These are phyloP conservation scores for Rotaria socialis DNA, from an alignment of 2,888 invertebrate species.

Conservation along the genomic window DNA sequence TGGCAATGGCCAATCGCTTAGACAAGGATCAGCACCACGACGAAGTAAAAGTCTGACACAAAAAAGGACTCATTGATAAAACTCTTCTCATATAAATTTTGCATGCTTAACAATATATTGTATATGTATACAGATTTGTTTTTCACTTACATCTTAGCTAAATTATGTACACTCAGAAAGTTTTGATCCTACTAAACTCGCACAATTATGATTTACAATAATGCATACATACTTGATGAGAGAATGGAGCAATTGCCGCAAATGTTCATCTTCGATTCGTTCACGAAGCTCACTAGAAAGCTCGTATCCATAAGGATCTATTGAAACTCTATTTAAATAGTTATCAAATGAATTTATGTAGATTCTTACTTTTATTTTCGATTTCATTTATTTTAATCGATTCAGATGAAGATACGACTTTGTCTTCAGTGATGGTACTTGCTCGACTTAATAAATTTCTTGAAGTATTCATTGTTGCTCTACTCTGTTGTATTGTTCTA, in stretches of 20 bases:
- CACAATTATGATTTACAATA: no score
- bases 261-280: not conserved
- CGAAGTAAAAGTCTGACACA: conserved; percentile 51
- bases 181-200: no score
- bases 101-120: no score
- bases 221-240: not conserved
- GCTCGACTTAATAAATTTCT: not conserved
- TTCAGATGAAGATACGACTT: not conserved
- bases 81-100: no score
- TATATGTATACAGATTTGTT: no score
- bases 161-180: no score
- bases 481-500: not conserved
- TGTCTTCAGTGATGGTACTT: not conserved
- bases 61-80: no score
- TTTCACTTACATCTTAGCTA: no score
- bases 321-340: not conserved
- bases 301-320: conserved; percentile 14
- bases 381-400: not conserved
- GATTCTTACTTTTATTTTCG: not conserved
- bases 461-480: not conserved
- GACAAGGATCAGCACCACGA: conserved; percentile 59
- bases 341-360: not conserved
- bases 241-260: not conserved
- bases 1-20: conserved; percentile 57
- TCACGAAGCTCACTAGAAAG: not conserved